phyloP scores from a whole-genome alignment of 2,113 vertebrate species.

The Pseudopipra pipra region DNA sequence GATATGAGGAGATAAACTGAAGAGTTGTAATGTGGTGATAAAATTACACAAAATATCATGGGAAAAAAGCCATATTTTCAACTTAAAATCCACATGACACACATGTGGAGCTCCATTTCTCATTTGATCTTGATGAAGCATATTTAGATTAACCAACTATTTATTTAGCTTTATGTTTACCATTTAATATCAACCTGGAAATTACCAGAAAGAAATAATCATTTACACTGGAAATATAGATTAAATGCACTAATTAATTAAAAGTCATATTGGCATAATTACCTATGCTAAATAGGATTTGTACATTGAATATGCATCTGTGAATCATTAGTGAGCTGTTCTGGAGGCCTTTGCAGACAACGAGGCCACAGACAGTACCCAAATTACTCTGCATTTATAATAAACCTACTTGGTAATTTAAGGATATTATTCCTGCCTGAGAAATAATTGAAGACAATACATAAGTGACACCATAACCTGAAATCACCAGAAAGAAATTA shows the following conservation, averaged over 20 bases:
- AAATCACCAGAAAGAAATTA: not conserved
- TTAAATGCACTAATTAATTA: not conserved
- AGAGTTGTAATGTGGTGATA: not conserved
- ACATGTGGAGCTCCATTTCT: not conserved
- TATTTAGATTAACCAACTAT: not conserved
- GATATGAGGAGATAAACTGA: not conserved
- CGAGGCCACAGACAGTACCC: not conserved
- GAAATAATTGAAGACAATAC: not conserved
- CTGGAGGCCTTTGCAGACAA: not conserved
- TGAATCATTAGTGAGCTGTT: not conserved
- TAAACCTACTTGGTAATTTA: not conserved
- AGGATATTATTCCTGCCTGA: not conserved
- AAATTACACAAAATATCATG: not conserved
- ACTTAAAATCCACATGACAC: not conserved
- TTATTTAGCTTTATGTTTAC: not conserved
- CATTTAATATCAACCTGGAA: not conserved
- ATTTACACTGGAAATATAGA: not conserved
- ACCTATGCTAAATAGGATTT: not conserved
- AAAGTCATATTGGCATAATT: not conserved
- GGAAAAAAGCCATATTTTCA: not conserved
- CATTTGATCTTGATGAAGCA: not conserved
- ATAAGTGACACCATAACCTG: not conserved
- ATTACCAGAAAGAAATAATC: not conserved
- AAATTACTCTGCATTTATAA: constrained; percentile 3
- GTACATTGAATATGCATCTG: not conserved